phyloP scores from a whole-genome alignment of 1,140 invertebrate species.

The Platorchestia sp. region DNA sequence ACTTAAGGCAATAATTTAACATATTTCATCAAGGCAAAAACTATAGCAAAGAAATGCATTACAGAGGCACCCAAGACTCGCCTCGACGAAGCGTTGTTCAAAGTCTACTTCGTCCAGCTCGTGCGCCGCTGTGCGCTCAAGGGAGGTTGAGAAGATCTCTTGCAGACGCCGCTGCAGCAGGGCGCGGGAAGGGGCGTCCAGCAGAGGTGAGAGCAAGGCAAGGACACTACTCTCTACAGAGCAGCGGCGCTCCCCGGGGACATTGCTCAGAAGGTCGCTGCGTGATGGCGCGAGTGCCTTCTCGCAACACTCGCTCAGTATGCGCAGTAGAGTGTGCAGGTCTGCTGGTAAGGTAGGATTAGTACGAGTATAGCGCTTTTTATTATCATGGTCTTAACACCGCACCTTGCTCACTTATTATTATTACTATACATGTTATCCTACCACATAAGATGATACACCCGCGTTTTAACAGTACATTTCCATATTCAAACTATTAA shows the following conservation, averaged over 20 bases:
- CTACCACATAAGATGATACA: too few species aligned
- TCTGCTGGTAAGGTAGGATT: not conserved
- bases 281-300: not conserved
- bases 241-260: not conserved
- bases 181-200: not conserved
- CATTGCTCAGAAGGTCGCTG: not conserved
- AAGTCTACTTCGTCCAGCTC: not conserved
- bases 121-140: not conserved
- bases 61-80: too few species aligned
- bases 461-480: too few species aligned
- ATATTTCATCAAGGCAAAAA: too few species aligned
- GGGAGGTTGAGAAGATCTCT: not conserved
- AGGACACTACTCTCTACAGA: not conserved
- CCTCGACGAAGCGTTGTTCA: conserved; percentile 14
- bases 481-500: too few species aligned
- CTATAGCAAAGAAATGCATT: too few species aligned
- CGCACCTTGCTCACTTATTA: not conserved
- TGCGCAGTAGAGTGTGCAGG: not conserved
- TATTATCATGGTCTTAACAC: not conserved
- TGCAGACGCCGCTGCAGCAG: conserved; percentile 6
- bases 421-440: too few species aligned
- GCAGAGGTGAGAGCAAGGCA: not conserved
- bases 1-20: too few species aligned
- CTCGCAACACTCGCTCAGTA: not conserved
- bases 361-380: not conserved